Conservation (phyloP, 2,113 vertebrate species). For the Coracopsis vasa region DNA sequence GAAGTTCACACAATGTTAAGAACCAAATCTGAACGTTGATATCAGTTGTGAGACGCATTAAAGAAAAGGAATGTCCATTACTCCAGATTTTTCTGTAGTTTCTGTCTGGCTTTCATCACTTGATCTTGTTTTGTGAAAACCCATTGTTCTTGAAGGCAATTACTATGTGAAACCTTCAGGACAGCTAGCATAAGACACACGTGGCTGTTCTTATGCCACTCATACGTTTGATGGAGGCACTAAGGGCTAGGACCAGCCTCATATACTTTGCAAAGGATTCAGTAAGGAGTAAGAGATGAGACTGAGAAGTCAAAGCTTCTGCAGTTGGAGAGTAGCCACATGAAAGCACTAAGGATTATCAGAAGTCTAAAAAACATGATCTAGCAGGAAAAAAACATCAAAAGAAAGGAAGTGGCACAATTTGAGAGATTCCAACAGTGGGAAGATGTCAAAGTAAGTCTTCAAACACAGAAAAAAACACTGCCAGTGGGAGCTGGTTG, state of each 20-base stretch:
- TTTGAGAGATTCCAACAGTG: not conserved
- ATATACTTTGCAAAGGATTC: not conserved
- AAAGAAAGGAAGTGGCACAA: not conserved
- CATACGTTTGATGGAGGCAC: not conserved
- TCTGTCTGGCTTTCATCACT: not conserved
- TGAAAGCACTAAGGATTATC: not conserved
- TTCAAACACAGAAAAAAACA: not conserved
- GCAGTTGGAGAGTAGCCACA: accelerated
- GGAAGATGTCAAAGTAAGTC: not conserved
- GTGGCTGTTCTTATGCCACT: not conserved
- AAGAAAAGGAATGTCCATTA: not conserved
- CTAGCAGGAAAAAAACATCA: not conserved
- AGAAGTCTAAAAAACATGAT: not conserved
- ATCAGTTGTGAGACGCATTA: not conserved
- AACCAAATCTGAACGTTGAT: not conserved
- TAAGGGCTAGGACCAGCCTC: not conserved
- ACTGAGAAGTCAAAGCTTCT: not conserved
- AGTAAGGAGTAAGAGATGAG: not conserved
- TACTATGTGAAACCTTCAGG: not conserved
- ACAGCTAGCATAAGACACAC: not conserved
- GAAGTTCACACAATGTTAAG: not conserved
- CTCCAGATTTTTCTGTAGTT: not conserved
- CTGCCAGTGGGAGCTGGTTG: not conserved
- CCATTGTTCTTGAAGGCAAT: not conserved
- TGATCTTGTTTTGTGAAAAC: not conserved